These are phyloP conservation scores for Rotaria sp. DNA, from an alignment of 2,888 invertebrate genomes.

Conservation along the genomic window DNA sequence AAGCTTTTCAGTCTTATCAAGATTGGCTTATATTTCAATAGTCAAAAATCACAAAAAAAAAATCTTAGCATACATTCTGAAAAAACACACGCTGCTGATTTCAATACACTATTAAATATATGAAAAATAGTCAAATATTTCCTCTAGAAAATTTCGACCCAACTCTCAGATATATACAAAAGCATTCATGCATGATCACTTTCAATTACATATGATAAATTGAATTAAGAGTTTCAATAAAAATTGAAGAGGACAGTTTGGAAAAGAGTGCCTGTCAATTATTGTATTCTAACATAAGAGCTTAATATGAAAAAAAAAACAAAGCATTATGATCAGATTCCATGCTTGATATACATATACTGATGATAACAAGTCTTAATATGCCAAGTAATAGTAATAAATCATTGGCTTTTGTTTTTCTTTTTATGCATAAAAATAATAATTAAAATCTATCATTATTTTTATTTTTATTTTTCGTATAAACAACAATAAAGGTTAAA, in stretches of 20 bases:
- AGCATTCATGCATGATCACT: neutral
- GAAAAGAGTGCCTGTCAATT: neutral
- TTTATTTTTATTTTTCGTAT: neutral
- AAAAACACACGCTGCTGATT: too few relatives aligned
- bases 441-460: neutral
- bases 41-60: too few relatives aligned
- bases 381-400: too few relatives aligned
- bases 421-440: neutral
- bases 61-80: too few relatives aligned
- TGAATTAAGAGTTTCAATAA: neutral
- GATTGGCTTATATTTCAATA: too few relatives aligned
- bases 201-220: neutral
- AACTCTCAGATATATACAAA: neutral
- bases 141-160: too few relatives aligned
- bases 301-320: neutral
- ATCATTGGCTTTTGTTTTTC: neutral
- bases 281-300: neutral
- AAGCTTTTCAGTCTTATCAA: too few relatives aligned
- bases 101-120: too few relatives aligned
- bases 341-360: too few relatives aligned
- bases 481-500: neutral
- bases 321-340: neutral
- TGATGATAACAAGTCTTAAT: too few relatives aligned
- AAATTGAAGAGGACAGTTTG: neutral
- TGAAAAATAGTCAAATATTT: too few relatives aligned